phyloP scores from a whole-genome alignment of 1,140 invertebrate genomes.

The Heliconius hewitsoni region DNA sequence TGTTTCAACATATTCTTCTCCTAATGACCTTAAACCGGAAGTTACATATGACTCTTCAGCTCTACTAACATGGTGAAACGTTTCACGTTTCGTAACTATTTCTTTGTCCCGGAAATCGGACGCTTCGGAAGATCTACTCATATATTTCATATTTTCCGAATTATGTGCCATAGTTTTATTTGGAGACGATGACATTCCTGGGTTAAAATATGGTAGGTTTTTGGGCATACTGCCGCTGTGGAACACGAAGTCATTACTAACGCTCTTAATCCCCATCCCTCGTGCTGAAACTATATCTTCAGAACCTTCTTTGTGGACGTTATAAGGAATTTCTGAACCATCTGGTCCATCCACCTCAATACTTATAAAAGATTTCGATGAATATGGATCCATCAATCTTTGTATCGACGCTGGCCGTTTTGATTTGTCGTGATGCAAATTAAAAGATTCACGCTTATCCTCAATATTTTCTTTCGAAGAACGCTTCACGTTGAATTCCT shows the following conservation, averaged over 20 bases:
- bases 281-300: conserved; percentile 60
- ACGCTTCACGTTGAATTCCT: conserved; percentile 67
- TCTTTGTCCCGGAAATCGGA: conserved; percentile 62
- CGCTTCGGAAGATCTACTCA: conserved; percentile 59
- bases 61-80: conserved; percentile 51
- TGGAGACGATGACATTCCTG: conserved; percentile 60
- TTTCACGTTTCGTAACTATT: conserved; percentile 56
- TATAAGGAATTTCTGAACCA: not conserved
- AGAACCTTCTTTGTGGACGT: conserved; percentile 10
- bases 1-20: conserved; percentile 70
- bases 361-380: conserved; percentile 69
- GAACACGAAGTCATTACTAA: conserved; percentile 63
- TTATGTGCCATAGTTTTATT: conserved; percentile 59
- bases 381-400: conserved; percentile 66
- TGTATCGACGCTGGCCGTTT: conserved; percentile 70
- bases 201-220: conserved; percentile 71
- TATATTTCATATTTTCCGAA: conserved; percentile 70
- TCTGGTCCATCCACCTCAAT: conserved; percentile 52
- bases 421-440: conserved; percentile 61
- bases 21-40: conserved; percentile 66
- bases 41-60: conserved; percentile 63
- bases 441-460: conserved; percentile 67
- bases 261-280: conserved; percentile 62
- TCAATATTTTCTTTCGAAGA: conserved; percentile 68
- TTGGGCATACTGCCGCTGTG: conserved; percentile 73